Conservation (phyloP, 1,140 invertebrate genomes). For the Laupala kohalensis region DNA sequence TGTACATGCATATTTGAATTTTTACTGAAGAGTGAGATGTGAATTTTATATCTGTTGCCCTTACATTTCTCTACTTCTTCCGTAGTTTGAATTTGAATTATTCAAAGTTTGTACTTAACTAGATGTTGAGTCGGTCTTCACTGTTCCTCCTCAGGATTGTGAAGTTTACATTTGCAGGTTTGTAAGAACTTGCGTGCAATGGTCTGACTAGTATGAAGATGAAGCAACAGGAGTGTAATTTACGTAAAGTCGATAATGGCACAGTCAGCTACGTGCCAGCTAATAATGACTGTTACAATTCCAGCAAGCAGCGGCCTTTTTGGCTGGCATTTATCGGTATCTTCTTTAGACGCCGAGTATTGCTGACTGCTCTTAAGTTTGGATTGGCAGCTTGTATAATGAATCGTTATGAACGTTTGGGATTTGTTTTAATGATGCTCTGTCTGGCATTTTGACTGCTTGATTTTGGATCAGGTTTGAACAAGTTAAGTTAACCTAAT, state of each 20-base stretch:
- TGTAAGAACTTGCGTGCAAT: not conserved
- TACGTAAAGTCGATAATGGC: not conserved
- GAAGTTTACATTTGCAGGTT: not conserved
- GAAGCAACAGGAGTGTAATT: not conserved
- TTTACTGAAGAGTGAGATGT: too few relatives aligned
- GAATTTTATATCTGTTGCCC: too few relatives aligned
- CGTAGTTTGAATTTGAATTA: too few relatives aligned
- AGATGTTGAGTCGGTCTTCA: too few relatives aligned
- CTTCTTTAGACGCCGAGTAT: conserved; percentile 24
- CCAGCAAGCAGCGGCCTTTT: conserved; percentile 2
- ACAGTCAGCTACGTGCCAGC: not conserved
- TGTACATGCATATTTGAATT: too few relatives aligned
- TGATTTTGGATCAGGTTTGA: conserved; percentile 1
- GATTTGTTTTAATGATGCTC: conserved; percentile 23
- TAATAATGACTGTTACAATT: not conserved
- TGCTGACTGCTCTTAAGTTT: conserved; percentile 23
- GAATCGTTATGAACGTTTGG: conserved; percentile 23
- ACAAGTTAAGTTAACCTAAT: conserved; percentile 5
- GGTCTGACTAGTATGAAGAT: not conserved
- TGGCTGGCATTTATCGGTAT: conserved; percentile 24
- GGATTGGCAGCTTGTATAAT: conserved; percentile 23
- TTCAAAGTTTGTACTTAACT: too few relatives aligned
- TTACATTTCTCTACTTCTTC: too few relatives aligned
- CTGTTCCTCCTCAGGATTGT: not conserved
- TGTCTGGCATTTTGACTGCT: conserved; percentile 21